These are phyloP conservation scores for Gryllus bimaculatus DNA, from an alignment of 1,140 invertebrate species.

Conservation along the genomic window DNA sequence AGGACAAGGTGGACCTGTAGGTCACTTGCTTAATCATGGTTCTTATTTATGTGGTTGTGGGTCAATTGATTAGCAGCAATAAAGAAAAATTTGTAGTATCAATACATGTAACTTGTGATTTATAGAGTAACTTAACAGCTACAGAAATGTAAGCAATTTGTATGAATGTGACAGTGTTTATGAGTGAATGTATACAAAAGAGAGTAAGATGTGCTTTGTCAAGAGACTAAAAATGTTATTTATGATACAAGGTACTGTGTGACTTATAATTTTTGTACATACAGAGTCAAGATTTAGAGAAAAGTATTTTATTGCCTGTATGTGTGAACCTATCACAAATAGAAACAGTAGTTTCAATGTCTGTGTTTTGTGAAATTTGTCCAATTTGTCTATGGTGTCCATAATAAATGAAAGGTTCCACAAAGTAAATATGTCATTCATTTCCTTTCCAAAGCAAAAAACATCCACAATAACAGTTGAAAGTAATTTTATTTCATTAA, in stretches of 20 bases:
- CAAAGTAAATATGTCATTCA: not conserved
- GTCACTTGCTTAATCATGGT: not conserved
- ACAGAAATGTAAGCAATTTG: not conserved
- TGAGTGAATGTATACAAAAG: not conserved
- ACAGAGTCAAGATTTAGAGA: constrained; percentile 1
- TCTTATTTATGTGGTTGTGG: constrained; percentile 4
- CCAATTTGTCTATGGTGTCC: not conserved
- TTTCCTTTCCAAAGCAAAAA: not conserved
- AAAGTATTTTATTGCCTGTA: constrained; percentile 2
- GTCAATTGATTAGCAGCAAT: not conserved
- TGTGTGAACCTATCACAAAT: not conserved
- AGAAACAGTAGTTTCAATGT: not conserved
- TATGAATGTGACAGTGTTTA: not conserved
- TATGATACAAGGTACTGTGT: not conserved
- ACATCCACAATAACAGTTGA: not conserved
- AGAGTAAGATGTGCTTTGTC: not conserved
- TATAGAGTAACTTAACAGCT: not conserved
- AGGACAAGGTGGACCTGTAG: not conserved
- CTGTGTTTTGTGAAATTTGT: not conserved
- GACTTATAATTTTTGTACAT: constrained; percentile 2
- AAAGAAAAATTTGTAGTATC: not conserved
- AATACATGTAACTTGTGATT: not conserved
- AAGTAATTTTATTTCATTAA: not conserved
- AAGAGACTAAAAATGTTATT: constrained; percentile 2
- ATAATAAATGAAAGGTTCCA: not conserved